Evolutionary conservation across 2,888 invertebrate species (phyloP), one percentile per base, ranked within the genome.

Genomic region (Phytoseiulus persimilis): DNA sequence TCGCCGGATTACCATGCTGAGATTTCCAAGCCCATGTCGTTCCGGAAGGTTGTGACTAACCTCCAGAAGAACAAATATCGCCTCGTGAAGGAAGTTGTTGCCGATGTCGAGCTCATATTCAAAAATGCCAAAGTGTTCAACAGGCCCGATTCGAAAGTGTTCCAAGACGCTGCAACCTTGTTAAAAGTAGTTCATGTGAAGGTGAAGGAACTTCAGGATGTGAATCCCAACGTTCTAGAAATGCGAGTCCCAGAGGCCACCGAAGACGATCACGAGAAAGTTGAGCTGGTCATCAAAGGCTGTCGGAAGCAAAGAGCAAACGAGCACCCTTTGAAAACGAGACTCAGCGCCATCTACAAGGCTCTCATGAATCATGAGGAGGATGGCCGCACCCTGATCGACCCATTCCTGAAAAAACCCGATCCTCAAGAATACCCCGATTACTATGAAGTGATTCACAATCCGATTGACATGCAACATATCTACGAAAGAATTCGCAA

Each of bases 1-100:
- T 33, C 99, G 93, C 97, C 98, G 0, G 99, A 99, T 93, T 99
- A 99, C 93, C 99, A 98, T 93, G 96, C 96, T 92, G 97, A 98
- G 92, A 99, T 99, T 90, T 96, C 97, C 92, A 96, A 96, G 92
- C 99, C 99, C 0, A 95, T 99, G 91, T 98, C 98, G 0, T 93
- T 99, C 92, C 95, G 96, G 91, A 97, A 98, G 93, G 98, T 99
- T 89, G 93, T 93, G 90, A 93, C 93, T 90, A 93, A 93, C 91
- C 92, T 94, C 46, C 94, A 11, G 6, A 87, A 87, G 18, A 33
- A 87, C n/a, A 87, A 87, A n/a, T 87, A 87, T 23, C n/a, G 33
- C 39, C 33, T 39, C 32, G 32, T 87, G 33, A 87, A 87, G 45
- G 97, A 98, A 92, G 95, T 99, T 83, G 96, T 97, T 0, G 96